Base-by-base conservation (phyloP, 2,113 vertebrate species). In the Dipodomys spectabilis region DNA sequence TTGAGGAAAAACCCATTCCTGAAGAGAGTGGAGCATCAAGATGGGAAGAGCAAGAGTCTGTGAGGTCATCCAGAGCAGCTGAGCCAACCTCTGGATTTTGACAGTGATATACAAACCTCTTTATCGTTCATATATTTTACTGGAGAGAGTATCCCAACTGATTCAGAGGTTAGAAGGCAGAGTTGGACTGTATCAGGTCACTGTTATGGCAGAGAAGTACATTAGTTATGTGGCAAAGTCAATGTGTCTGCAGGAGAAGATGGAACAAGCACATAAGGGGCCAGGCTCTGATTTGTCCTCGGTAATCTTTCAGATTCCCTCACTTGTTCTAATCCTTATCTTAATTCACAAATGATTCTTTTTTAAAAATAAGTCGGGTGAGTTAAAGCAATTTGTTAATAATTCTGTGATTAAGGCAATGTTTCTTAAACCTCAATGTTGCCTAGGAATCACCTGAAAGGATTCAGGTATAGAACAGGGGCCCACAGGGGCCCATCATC, bases 91-190 rank as follows among this genome's bases (percentile, higher is more conserved):
- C 72, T 65, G 67, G 45, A 9, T 64, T 64, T 60, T 67, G 12
- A 80, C 80, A 71, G 92, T 39, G 79, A 74, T 19, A 39, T 45
- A 49, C 9, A 92, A 83, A 71, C 23, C 19, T 85, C 18, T 39
- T 86, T 67, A 62, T 10, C 62, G 25, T n/a, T 71, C 22, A 49
- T 15, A 28, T 16, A 57, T 27, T 86, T 80, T 77, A 19, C 7
- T 74, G 16, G 65, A 92, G 67, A 79, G 93, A 82, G 49, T 75
- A 82, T 68, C 19, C 28, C 81, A 87, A 62, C 22, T 73, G 78
- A 86, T 3, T 72, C 30, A 69, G 32, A 82, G 22, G 44, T 81
- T 72, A 72, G 0, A 0, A 74, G 65, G 45, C 53, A 81, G 25
- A 60, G 35, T 0, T 69, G 12, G 53, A 19, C 68, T 20, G 15